These are phyloP conservation scores for Apis florea DNA, from an alignment of 1,140 invertebrate species.

Conservation along the genomic window DNA sequence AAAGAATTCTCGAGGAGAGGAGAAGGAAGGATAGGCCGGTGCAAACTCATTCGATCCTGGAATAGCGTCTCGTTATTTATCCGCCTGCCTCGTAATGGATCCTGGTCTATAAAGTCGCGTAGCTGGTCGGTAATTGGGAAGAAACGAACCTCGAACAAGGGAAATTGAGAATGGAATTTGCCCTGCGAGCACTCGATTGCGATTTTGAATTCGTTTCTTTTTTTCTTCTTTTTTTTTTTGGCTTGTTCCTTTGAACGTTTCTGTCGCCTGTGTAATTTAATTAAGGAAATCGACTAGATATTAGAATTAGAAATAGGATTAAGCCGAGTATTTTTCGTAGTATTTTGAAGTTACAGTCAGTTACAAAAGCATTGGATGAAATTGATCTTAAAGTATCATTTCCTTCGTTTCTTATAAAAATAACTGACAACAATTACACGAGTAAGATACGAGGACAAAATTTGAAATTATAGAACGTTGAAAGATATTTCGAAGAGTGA, in stretches of 20 bases:
- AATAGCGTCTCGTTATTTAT: slow-evolving; percentile 74
- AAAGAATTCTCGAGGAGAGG: slow-evolving; percentile 14
- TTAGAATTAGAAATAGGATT: neutral
- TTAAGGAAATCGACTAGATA: neutral
- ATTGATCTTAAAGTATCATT: too few relatives aligned
- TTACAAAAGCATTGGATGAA: too few relatives aligned
- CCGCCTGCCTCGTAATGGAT: slow-evolving; percentile 69
- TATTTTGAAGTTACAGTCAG: too few relatives aligned
- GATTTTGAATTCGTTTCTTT: neutral
- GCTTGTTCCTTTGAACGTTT: neutral
- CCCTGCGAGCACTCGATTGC: neutral
- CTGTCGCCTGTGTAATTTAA: neutral
- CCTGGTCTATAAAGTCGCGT: slow-evolving; percentile 63
- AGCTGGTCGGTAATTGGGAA: slow-evolving; percentile 70
- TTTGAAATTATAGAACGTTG: too few relatives aligned
- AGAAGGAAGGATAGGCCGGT: slow-evolving; percentile 34
- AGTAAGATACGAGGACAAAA: too few relatives aligned
- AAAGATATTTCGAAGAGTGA: too few relatives aligned
- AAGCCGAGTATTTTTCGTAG: too few relatives aligned
- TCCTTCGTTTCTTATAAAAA: too few relatives aligned
- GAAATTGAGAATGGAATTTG: slow-evolving; percentile 52
- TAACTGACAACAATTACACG: too few relatives aligned
- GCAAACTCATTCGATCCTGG: slow-evolving; percentile 70
- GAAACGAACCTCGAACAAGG: slow-evolving; percentile 48
- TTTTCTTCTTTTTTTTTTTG: neutral